Base-by-base conservation (phyloP, 2,888 invertebrate species). In the Epinotia ramella region DNA sequence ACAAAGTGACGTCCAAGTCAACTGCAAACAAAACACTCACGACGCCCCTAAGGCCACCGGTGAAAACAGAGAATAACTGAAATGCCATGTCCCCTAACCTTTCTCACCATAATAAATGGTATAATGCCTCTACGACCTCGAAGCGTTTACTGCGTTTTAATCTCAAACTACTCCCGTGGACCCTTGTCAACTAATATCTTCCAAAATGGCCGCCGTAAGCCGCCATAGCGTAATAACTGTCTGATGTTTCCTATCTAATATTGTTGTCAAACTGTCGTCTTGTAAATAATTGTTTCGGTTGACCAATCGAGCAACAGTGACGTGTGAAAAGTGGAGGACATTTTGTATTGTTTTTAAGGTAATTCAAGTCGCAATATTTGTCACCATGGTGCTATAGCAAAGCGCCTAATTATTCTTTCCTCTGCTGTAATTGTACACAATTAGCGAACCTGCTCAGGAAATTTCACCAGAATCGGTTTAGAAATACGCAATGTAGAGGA, bases 101-200 rank as follows among this genome's bases (percentile, higher is more conserved):
- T 16, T n/a, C n/a, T 53, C 6, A n/a, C 53, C n/a, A 13, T 53
- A 0, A n/a, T 53, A n/a, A n/a, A 53, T 0, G 5, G 16, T 16
- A 49, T 2, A 1, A n/a, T 53, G n/a, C 2, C n/a, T 7, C 60
- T 24, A 28, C 3, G 2, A 60, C 16, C 6, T 5, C 20, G 18
- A 24, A 11, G 13, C 2, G 46, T 64, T 46, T 64, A 64, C 7
- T 24, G 64, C 64, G 20, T 64, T 64, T 64, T 46, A 46, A 12
- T 20, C n/a, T 1, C 5, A 13, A 20, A n/a, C n/a, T 7, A 53
- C n/a, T 33, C 5, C 65, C 49, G 49, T n/a, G 20, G 63, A 65
- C 65, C 65, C 65, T 65, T 49, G 65, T 65, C 65, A 65, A 28
- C 49, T 65, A 65, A 49, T 53, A 65, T 53, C 24, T 28, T n/a